These are phyloP conservation scores for Melanotaenia maccullochi DNA, from an alignment of 2,797 vertebrate genomes.

Conservation along the genomic window DNA sequence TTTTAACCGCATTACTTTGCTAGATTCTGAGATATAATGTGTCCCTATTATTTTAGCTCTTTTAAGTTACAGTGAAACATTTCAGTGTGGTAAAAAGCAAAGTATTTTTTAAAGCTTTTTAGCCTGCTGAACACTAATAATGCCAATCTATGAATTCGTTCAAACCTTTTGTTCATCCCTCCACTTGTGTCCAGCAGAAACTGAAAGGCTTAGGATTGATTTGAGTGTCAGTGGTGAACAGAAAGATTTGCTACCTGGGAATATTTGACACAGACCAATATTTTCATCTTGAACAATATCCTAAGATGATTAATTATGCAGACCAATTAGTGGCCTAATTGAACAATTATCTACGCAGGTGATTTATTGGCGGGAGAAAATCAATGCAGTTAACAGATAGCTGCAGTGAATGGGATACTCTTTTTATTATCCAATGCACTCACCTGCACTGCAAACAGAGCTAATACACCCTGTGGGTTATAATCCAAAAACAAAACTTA, in stretches of 20 bases:
- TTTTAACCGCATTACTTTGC: background rate
- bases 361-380: conserved; percentile 75
- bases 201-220: conserved; percentile 67
- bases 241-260: conserved; percentile 62
- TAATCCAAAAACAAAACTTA: conserved; percentile 18
- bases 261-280: conserved; percentile 75
- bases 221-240: conserved; percentile 48
- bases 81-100: background rate
- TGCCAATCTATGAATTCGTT: conserved; percentile 4
- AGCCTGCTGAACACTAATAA: background rate
- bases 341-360: conserved; percentile 83
- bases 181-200: conserved; percentile 40
- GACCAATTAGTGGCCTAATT: conserved; percentile 83
- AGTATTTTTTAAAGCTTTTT: background rate
- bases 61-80: background rate
- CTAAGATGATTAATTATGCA: conserved; percentile 86
- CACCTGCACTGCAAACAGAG: conserved; percentile 24
- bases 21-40: background rate
- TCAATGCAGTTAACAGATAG: conserved; percentile 72
- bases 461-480: conserved; percentile 10
- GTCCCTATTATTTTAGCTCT: background rate
- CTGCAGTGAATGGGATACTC: conserved; percentile 60
- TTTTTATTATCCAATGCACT: conserved; percentile 50
- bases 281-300: conserved; percentile 82
- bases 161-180: conserved; percentile 21